These are phyloP conservation scores for Girardinus metallicus DNA, from an alignment of 2,797 vertebrate species.

Conservation along the genomic window DNA sequence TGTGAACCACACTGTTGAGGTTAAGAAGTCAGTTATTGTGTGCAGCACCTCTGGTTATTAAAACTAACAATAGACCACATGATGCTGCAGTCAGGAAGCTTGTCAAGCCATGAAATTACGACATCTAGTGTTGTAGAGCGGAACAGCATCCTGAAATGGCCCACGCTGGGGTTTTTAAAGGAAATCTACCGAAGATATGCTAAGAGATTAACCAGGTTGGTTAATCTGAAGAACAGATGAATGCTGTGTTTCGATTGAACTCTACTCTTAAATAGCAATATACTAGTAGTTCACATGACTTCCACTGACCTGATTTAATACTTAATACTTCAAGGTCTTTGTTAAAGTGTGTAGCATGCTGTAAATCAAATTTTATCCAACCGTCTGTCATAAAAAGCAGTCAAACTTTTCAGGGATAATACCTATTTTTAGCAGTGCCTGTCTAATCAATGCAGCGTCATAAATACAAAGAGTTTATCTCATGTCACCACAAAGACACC, in stretches of 20 bases:
- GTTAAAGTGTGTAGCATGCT: background rate
- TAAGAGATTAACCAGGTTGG: background rate
- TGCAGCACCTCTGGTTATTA: background rate
- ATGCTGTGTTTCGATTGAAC: background rate
- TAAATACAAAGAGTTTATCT: background rate
- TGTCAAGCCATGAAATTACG: conserved; percentile 14
- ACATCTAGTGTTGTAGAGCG: conserved; percentile 27
- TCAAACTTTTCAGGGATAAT: background rate
- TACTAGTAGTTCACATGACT: background rate
- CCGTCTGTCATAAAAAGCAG: background rate
- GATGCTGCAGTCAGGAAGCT: background rate
- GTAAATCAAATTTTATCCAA: background rate
- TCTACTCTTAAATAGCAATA: background rate
- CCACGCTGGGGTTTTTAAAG: background rate
- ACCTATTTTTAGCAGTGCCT: background rate
- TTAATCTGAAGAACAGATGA: background rate
- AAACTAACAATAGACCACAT: conserved; percentile 17
- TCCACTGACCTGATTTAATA: background rate
- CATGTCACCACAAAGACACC: background rate
- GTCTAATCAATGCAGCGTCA: background rate
- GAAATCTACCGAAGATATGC: background rate
- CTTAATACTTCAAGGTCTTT: background rate
- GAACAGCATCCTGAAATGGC: background rate
- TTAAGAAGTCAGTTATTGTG: background rate
- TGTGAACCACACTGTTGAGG: background rate